phyloP scores from a whole-genome alignment of 2,797 vertebrate species.

The Scarus forsteni region DNA sequence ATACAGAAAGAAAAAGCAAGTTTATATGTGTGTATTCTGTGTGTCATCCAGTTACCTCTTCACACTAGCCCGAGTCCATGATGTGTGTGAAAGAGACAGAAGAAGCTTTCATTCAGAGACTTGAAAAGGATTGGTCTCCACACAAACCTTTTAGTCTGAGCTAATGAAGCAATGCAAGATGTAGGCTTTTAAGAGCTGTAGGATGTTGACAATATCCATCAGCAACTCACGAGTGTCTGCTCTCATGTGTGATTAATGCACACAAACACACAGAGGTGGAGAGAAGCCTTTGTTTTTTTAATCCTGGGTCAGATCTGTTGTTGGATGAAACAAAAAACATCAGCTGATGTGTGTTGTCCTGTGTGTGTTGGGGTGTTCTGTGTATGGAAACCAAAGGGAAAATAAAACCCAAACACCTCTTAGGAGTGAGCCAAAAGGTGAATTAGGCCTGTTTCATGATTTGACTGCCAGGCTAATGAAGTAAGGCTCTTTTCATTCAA shows the following conservation, averaged over 20 bases:
- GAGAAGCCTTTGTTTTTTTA: slow-evolving; percentile 2
- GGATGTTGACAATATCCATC: slow-evolving; percentile 15
- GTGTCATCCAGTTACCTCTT: slow-evolving; percentile 8
- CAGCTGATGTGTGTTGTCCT: slow-evolving; percentile 8
- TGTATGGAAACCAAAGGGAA: not conserved
- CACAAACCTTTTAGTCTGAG: slow-evolving; percentile 8
- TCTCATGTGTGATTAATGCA: slow-evolving; percentile 8
- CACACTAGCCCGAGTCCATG: slow-evolving; percentile 1
- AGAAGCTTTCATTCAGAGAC: slow-evolving; percentile 18
- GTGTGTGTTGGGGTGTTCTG: not conserved
- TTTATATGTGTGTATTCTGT: not conserved
- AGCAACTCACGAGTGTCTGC: not conserved
- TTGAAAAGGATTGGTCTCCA: slow-evolving; percentile 22
- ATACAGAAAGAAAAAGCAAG: not conserved
- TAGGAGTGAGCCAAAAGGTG: too few species aligned
- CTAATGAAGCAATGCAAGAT: slow-evolving; percentile 34
- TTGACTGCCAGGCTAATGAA: too few species aligned
- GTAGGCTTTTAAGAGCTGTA: slow-evolving; percentile 10
- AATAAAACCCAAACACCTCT: too few species aligned
- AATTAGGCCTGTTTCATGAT: too few species aligned
- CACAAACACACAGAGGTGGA: slow-evolving; percentile 4
- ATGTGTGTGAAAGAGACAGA: slow-evolving; percentile 5
- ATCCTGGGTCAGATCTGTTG: slow-evolving; percentile 27
- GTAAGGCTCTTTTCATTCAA: too few species aligned
- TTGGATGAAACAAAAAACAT: slow-evolving; percentile 48